These are phyloP conservation scores for Porites australiensis DNA, from an alignment of 64 coral and sea anemone species.

Conservation along the genomic window DNA sequence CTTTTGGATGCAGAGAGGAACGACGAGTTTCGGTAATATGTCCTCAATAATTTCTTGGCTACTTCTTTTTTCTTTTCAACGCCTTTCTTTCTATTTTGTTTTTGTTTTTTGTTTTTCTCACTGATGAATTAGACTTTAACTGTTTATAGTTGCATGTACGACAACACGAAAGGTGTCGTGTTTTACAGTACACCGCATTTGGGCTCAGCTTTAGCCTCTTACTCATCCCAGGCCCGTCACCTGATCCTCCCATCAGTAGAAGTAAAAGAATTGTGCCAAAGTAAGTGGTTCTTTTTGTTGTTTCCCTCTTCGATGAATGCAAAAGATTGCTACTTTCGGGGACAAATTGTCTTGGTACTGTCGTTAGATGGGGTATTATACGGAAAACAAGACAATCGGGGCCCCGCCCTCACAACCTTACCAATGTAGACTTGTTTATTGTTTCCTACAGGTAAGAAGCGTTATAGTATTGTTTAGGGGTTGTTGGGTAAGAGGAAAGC, in stretches of 20 bases:
- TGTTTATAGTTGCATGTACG: slow-evolving; percentile 70
- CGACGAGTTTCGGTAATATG: slow-evolving; percentile 49
- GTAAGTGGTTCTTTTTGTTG: slow-evolving; percentile 19
- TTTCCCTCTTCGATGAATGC: neutral
- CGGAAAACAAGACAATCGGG: no score
- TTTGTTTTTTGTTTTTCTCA: neutral
- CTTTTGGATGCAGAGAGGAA: slow-evolving; percentile 73
- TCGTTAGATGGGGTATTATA: no score
- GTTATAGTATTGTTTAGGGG: no score
- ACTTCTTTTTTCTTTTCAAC: no score
- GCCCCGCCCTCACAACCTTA: no score
- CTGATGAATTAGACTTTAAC: neutral
- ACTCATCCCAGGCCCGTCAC: slow-evolving; percentile 85
- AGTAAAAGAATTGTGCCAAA: slow-evolving; percentile 90
- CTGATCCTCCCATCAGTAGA: slow-evolving; percentile 81
- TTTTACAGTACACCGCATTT: slow-evolving; percentile 92
- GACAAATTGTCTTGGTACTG: no score
- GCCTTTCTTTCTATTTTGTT: no score
- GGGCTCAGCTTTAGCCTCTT: slow-evolving; percentile 81
- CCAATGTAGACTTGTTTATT: no score
- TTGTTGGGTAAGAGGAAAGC: no score
- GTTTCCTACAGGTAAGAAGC: no score
- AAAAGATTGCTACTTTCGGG: no score
- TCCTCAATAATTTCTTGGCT: neutral
- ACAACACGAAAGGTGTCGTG: slow-evolving; percentile 86